Percentiles rank a stretch among this genome's conserved stretches.
Evolutionary conservation across 2,888 invertebrate genomes (phyloP).

Genomic region (Spodoptera picta): DNA sequence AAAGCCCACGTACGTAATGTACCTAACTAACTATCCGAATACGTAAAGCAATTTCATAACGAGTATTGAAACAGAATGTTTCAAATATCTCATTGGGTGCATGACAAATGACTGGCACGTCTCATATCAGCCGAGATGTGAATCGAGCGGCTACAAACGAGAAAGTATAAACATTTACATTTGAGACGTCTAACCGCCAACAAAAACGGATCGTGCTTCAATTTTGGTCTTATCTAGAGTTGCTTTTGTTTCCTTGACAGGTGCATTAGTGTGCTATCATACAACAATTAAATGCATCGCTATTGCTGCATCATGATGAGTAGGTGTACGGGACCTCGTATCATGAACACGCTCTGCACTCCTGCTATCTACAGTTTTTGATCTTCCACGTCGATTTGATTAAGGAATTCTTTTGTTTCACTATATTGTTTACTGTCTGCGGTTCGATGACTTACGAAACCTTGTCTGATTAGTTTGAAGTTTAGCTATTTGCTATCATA

Average conservation of each 20-base stretch:
- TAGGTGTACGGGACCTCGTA: slow-evolving; percentile 56
- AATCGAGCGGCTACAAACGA: slow-evolving; percentile 76
- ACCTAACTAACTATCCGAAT: slow-evolving; percentile 7
- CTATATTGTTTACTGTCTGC: slow-evolving; percentile 60
- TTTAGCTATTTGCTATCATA: slow-evolving; percentile 26
- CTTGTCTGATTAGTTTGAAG: slow-evolving; percentile 54
- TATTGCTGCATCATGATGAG: slow-evolving; percentile 82
- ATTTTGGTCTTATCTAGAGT: slow-evolving; percentile 84
- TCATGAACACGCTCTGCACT: slow-evolving; percentile 58
- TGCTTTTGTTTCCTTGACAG: slow-evolving; percentile 87
- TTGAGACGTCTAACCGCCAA: slow-evolving; percentile 70
- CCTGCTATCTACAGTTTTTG: slow-evolving; percentile 56
- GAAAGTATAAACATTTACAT: slow-evolving; percentile 88
- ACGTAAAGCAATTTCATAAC: slow-evolving; percentile 26
- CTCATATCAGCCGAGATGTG: slow-evolving; percentile 74
- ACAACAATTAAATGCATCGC: slow-evolving; percentile 87
- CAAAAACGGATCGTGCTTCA: slow-evolving; percentile 79
- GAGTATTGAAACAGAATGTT: slow-evolving; percentile 49
- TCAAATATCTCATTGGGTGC: slow-evolving; percentile 54
- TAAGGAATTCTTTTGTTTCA: slow-evolving; percentile 82
- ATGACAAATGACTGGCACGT: slow-evolving; percentile 86
- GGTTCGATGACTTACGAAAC: slow-evolving; percentile 55
- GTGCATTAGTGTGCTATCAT: slow-evolving; percentile 87
- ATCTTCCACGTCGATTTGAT: slow-evolving; percentile 71
- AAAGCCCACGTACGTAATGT: slow-evolving; percentile 7